Percentiles rank a stretch among this genome's conserved stretches.
Evolutionary conservation across 2,113 vertebrate genomes (phyloP).

Genomic region (Arizona elegans): DNA sequence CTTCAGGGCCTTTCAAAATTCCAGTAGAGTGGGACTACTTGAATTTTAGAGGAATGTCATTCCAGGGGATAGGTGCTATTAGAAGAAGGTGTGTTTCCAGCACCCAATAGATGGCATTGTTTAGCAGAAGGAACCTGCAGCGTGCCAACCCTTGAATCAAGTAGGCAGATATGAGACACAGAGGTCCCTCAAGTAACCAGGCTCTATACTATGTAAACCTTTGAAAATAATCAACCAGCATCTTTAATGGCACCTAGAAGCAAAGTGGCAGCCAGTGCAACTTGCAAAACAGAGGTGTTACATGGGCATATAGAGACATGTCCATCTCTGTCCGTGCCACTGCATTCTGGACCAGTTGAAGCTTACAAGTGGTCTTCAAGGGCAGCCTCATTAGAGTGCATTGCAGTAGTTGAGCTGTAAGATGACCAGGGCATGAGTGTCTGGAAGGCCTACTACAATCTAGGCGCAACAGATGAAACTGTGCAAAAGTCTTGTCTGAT

Average conservation of each 20-base stretch:
- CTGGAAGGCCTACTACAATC: not conserved
- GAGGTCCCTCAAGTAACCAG: not conserved
- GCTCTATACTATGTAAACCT: not conserved
- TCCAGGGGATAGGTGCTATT: not conserved
- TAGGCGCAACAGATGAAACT: not conserved
- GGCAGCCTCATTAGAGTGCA: not conserved
- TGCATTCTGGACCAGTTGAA: not conserved
- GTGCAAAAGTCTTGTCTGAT: not conserved
- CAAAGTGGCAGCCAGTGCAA: not conserved
- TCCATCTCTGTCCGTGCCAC: not conserved
- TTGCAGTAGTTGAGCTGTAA: not conserved
- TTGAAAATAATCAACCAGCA: not conserved
- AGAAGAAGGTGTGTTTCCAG: not conserved
- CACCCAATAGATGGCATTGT: not conserved
- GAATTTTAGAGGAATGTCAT: not conserved
- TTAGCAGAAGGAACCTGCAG: not conserved
- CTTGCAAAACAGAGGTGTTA: not conserved
- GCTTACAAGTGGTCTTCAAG: not conserved
- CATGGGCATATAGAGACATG: not conserved
- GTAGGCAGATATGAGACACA: not conserved
- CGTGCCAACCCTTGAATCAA: not conserved
- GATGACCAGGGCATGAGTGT: not conserved
- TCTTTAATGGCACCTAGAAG: not conserved
- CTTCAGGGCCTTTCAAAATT: not conserved
- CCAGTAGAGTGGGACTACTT: not conserved